Evolutionary conservation across 2,888 invertebrate genomes (phyloP).

Genomic region (Dryadula phaetusa): DNA sequence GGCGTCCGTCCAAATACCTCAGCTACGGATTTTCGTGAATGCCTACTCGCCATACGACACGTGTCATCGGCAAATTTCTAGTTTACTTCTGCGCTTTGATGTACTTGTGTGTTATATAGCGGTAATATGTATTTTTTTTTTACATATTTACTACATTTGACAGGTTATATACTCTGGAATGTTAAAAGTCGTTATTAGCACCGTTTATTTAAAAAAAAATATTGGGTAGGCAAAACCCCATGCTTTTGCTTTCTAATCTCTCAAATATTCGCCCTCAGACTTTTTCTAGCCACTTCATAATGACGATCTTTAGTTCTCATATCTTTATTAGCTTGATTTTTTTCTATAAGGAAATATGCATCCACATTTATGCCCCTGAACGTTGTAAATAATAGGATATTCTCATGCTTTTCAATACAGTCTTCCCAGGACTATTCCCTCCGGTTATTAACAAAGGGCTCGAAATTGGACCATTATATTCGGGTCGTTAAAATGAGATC

Average conservation of each 20-base stretch:
- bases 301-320: not conserved
- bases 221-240: too few species aligned
- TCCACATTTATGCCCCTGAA: not conserved
- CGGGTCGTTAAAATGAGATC: slow-evolving; percentile 48
- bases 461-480: slow-evolving; percentile 61
- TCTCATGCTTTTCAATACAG: slow-evolving; percentile 24
- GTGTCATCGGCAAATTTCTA: slow-evolving; percentile 36
- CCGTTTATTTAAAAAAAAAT: too few species aligned
- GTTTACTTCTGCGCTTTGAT: slow-evolving; percentile 20
- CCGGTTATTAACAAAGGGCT: slow-evolving; percentile 44
- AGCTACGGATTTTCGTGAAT: slow-evolving; percentile 35
- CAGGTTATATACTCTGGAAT: too few species aligned
- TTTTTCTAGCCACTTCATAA: too few species aligned
- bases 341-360: not conserved
- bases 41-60: slow-evolving; percentile 26
- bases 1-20: slow-evolving; percentile 43
- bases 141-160: too few species aligned
- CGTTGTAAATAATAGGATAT: not conserved
- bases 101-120: not conserved
- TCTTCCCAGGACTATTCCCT: slow-evolving; percentile 23
- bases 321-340: not conserved
- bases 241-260: too few species aligned
- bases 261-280: too few species aligned
- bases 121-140: too few species aligned
- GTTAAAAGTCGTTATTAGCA: too few species aligned